Base-by-base conservation (phyloP, 2,888 invertebrate genomes). In the Xylocampa areola region DNA sequence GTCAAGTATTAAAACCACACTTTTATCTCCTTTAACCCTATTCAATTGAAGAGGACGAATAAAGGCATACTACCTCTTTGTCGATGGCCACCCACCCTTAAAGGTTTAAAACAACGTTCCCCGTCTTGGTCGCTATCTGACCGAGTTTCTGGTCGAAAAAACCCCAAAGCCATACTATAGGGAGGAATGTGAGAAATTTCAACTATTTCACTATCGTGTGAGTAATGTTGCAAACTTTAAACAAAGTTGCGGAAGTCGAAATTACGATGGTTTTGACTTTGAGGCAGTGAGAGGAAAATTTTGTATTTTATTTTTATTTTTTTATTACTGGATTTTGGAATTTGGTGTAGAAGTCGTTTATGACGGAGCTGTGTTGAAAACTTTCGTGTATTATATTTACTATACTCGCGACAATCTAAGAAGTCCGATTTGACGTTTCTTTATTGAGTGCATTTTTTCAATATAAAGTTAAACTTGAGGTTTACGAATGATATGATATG, bases 141-240 rank as follows among this genome's bases (percentile, higher is more conserved):
- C 53, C 53, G 30, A 59, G 66, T 70, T 76, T 65, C 65, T 69
- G 68, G 65, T 69, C 44, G 61, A 64, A 73, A 72, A 73, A 75
- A 68, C 67, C 52, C 45, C 19, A 63, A 70, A 73, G 51, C 65
- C 30, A 29, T n/a, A n/a, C n/a, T n/a, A n/a, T n/a, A 33, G 16
- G 32, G 23, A 17, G 51, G 62, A 60, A 69, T 63, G 55, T 47
- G 40, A 48, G 55, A 58, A 62, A 58, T 61, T 52, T 44, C 47
- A 67, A 61, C 71, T 61, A 73, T 61, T 40, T 11, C 8, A 6
- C 11, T 55, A 49, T 23, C 14, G 30, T 41, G 36, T 23, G 37
- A 49, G 59, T 43, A 48, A 50, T 65, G 58, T 53, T 40, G 16
- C 32, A 21, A 48, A 67, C 64, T 76, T 74, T 61, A 73, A 73